Conservation (phyloP, 2,888 invertebrate genomes). For the Phalangium opilio region DNA sequence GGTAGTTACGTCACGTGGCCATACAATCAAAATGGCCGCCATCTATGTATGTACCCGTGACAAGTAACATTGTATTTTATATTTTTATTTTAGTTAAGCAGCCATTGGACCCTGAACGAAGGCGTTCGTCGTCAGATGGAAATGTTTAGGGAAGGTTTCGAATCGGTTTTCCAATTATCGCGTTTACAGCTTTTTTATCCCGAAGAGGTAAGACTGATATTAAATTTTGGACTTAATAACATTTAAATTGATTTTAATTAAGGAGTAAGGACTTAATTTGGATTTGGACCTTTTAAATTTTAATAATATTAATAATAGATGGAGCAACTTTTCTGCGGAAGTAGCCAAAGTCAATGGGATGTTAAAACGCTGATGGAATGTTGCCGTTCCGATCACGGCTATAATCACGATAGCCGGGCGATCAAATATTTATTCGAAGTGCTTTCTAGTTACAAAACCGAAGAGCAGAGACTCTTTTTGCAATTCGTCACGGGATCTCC, state of each 20-base stretch:
- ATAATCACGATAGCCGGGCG: conserved; percentile 82
- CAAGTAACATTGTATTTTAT: conserved; percentile 38
- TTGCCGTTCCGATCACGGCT: conserved; percentile 96
- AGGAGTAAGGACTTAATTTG: background rate
- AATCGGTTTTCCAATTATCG: conserved; percentile 79
- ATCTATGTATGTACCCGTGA: too few relatives aligned
- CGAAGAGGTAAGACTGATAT: conserved; percentile 62
- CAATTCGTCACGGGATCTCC: conserved; percentile 99
- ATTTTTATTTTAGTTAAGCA: conserved; percentile 67
- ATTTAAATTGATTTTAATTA: background rate
- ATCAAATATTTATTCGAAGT: conserved; percentile 88
- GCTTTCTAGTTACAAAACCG: conserved; percentile 65
- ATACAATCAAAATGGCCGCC: too few relatives aligned
- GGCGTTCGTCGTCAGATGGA: conserved; percentile 93
- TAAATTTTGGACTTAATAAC: background rate
- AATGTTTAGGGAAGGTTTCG: conserved; percentile 90
- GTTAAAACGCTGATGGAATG: conserved; percentile 74
- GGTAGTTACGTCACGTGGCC: too few relatives aligned
- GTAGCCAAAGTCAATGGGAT: conserved; percentile 47
- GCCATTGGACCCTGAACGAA: conserved; percentile 88
- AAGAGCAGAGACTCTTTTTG: conserved; percentile 86
- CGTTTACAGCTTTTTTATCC: conserved; percentile 87
- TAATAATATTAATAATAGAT: too few relatives aligned
- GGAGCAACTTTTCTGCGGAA: conserved; percentile 41
- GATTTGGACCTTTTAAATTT: background rate